Evolutionary conservation across 1,140 invertebrate species (phyloP).

Genomic region (Maconellicoccus hirsutus): DNA sequence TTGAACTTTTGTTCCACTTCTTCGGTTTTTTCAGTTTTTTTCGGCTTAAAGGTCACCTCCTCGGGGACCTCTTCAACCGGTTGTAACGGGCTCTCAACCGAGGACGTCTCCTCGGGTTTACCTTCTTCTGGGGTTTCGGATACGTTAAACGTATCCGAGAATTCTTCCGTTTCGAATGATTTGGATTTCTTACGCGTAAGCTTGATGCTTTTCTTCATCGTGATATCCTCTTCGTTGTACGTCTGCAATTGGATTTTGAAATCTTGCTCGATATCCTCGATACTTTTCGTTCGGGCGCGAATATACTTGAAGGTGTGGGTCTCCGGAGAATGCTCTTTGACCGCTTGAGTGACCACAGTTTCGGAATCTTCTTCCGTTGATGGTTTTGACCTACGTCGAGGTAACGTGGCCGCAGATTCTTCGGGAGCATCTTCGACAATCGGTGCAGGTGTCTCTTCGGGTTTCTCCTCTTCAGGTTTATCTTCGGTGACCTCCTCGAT

Average conservation of each 20-base stretch:
- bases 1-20: constrained; percentile 77
- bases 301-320: neutral
- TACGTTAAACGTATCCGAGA: neutral
- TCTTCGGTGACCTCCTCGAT: neutral
- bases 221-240: constrained; percentile 74
- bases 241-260: constrained; percentile 71
- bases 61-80: neutral
- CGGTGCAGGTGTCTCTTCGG: constrained; percentile 33
- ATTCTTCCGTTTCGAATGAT: neutral
- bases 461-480: constrained; percentile 38
- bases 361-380: neutral
- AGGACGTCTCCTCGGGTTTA: neutral
- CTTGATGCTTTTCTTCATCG: constrained; percentile 31
- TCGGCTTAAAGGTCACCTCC: constrained; percentile 29
- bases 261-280: constrained; percentile 74
- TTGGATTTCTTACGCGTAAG: neutral
- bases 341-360: neutral
- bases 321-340: neutral
- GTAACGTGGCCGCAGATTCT: constrained; percentile 26
- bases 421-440: constrained; percentile 43
- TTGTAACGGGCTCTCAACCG: constrained; percentile 29
- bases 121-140: neutral
- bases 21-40: constrained; percentile 53
- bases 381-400: neutral
- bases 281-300: constrained; percentile 43